Evolutionary conservation across 1,140 invertebrate species (phyloP), one percentile per base, ranked within the genome.

Genomic region (Argopecten irradians): DNA sequence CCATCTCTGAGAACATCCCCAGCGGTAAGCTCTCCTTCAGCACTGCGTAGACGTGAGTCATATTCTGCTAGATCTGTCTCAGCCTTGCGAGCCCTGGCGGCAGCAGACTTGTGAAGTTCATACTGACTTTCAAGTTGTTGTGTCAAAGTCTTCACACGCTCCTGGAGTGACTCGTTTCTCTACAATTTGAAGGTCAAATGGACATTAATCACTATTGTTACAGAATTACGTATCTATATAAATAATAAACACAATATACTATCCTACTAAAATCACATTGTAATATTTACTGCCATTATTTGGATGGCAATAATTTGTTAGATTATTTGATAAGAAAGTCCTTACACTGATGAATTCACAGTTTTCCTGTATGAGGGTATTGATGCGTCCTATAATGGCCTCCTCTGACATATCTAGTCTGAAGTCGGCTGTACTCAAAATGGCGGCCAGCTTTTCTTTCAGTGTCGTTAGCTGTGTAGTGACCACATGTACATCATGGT

Each of bases 1-100:
- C 94, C 94, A 84, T 95, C 95, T 46, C 94, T 91, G 22, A 95
- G 89, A 1, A 95, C 93, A 87, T 96, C 95, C 28, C 93, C 93
- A 13, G 95, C 93, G 46, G 93, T 93, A 83, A 95, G 90, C 71
- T 96, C 95, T 22, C 92, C 94, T 85, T 95, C 95, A 36, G 92
- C 91, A 82, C 88, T 91, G 46, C 93, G 91, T 82, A 95, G 89
- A 36, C 93, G 89, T 35, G 92, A 90, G 35, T 93, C 91, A 82
- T 95, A 55, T 35, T 95, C 94, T n/a, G 86, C 14, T 0, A 91
- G 84, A 43, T 94, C 94, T 22, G 87, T 83, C 83, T 95, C 95
- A 55, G 92, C 91, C 33, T 91, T 93, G 86, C 94, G 93, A 1
- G 92, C 91, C 22, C 94, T 89, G 0, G 90, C 84, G 28, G 93